Evolutionary conservation across 2,113 vertebrate genomes (phyloP).

Genomic region (Peucedramus taeniatus): DNA sequence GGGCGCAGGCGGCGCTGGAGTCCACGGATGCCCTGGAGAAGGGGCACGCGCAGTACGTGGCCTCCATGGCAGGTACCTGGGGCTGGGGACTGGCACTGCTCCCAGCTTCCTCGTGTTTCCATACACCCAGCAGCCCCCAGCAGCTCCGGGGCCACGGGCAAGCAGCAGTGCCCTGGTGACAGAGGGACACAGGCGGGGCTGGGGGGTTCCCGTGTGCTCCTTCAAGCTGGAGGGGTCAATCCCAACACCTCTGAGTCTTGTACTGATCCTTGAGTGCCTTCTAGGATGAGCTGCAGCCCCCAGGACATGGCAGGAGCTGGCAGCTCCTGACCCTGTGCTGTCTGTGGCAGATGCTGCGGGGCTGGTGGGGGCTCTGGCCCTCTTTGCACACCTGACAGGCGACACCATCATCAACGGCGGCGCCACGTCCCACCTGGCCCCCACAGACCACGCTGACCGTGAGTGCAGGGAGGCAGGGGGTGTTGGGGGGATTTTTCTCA

Average conservation of each 20-base stretch:
- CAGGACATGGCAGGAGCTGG: neutral
- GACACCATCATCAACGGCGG: constrained; percentile 90
- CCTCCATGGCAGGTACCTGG: constrained; percentile 79
- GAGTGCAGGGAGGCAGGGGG: constrained; percentile 52
- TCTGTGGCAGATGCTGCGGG: constrained; percentile 75
- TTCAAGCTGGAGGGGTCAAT: neutral
- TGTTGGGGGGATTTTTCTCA: accelerated
- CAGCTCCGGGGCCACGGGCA: neutral
- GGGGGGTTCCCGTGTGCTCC: accelerated
- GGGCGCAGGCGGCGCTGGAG: constrained; percentile 82
- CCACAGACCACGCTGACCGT: constrained; percentile 90
- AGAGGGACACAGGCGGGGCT: accelerated
- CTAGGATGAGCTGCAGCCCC: accelerated
- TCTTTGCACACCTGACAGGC: constrained; percentile 85
- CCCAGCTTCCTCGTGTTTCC: neutral
- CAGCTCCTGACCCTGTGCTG: neutral
- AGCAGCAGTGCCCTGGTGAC: neutral
- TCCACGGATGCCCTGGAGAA: constrained; percentile 79
- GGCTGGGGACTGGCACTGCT: neutral
- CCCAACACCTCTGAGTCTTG: neutral
- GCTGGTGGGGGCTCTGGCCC: constrained; percentile 85
- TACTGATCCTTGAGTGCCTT: neutral
- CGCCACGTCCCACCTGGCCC: constrained; percentile 89
- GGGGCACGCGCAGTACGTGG: constrained; percentile 82
- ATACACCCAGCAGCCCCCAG: neutral